Evolutionary conservation across 2,113 vertebrate genomes (phyloP).

Genomic region (Eubucco bourcierii): DNA sequence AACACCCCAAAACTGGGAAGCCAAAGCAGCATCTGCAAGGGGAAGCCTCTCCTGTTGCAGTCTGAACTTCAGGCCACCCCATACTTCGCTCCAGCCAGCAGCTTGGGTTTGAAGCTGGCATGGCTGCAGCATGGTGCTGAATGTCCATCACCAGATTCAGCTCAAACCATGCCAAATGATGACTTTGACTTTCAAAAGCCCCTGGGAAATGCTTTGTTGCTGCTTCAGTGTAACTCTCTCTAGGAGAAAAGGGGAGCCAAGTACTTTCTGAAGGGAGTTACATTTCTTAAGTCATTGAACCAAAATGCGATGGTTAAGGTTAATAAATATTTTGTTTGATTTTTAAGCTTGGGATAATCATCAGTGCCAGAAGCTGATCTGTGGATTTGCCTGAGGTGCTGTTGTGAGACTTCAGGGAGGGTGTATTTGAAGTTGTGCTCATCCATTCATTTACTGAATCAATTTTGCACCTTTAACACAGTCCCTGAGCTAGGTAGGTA

Average conservation of each 20-base stretch:
- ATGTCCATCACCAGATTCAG: no score
- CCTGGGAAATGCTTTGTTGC: background rate
- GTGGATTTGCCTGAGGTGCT: constrained; percentile 18
- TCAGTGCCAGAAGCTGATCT: background rate
- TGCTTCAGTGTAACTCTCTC: background rate
- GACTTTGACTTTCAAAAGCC: background rate
- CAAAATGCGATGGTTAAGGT: background rate
- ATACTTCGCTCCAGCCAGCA: no score
- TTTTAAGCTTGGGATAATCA: constrained; percentile 2
- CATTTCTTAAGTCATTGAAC: background rate
- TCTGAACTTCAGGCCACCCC: no score
- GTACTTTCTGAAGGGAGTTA: background rate
- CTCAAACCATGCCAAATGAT: background rate
- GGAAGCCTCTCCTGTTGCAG: no score
- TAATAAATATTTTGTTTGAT: constrained; percentile 19
- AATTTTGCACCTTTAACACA: constrained; percentile 18
- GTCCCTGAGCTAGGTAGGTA: background rate
- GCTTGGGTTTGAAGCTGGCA: no score
- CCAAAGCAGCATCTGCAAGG: no score
- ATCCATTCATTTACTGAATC: background rate
- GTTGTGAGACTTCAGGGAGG: background rate
- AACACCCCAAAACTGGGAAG: no score
- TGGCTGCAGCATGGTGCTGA: no score
- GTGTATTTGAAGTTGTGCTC: background rate
- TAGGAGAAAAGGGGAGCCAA: background rate